Base-by-base conservation (phyloP, 2,888 invertebrate species). In the Orthosia gothica region DNA sequence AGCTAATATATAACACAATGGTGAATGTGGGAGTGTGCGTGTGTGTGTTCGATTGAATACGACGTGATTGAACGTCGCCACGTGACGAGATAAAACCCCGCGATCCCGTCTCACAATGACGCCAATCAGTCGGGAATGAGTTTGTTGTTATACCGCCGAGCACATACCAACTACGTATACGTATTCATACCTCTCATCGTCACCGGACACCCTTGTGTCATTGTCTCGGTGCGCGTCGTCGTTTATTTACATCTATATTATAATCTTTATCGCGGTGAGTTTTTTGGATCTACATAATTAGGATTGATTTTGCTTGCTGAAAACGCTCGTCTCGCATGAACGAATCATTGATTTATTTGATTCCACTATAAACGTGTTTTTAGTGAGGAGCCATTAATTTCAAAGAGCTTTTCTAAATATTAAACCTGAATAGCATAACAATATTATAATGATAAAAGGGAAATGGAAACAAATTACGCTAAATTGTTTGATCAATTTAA, bases 81-180 rank as follows among this genome's bases (percentile, higher is more conserved):
- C 89, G 91, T 88, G 89, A 88, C 88, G 83, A 83, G 87, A 89
- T 89, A 91, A 88, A 85, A 86, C 83, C 83, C 79, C 86, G 87
- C 88, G 89, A 85, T 83, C 89, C 85, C 84, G 82, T 80, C 87
- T 84, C 89, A 94, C 94, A 94, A 94, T 94, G 91, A 91, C 87
- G 87, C 89, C 94, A 94, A 94, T 94, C 94, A 93, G 89, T 61
- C 81, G 86, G 87, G 89, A 90, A 89, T 89, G 89, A 91, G 91
- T 90, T 91, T 91, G 93, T 91, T 89, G 87, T 89, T 88, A 86
- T 85, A 86, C 82, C 76, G 81, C 72, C 74, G 85, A 78, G 78
- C 79, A 81, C 73, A 68, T 75, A 12, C 59, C 45, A n/a, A 20
- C 45, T 45, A 13, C 40, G 7, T 23, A 18, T 18, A 52, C 23